A percentile compares a stretch with the other conserved stretches of the same genome.
phyloP scores from a whole-genome alignment of 1,140 invertebrate genomes.

The Drosophila bipectinata region DNA sequence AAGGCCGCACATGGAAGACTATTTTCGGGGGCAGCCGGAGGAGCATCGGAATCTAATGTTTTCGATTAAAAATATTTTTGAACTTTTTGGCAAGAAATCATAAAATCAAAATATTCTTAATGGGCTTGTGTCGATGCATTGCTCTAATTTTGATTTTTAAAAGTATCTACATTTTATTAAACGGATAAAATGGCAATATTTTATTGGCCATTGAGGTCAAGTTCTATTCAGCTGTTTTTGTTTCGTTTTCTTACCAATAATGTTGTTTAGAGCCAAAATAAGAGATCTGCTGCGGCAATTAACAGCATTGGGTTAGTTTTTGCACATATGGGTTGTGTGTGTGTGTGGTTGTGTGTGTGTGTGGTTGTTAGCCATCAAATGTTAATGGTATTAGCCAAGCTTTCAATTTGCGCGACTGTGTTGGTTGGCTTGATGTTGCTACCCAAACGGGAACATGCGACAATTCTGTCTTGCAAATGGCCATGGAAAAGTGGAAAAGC shows the following conservation, averaged over 20 bases:
- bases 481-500: conserved; percentile 34
- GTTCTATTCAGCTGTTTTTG: background rate
- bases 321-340: conserved; percentile 6
- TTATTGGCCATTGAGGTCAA: conserved; percentile 26
- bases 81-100: conserved; percentile 37
- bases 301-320: conserved; percentile 42
- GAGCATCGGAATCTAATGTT: conserved; percentile 14
- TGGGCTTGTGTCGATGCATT: conserved; percentile 9
- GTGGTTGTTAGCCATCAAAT: conserved; percentile 47
- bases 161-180: background rate
- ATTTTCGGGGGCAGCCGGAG: conserved; percentile 3
- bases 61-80: conserved; percentile 21
- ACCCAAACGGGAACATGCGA: conserved; percentile 39
- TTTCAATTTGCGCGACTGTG: conserved; percentile 44
- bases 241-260: conserved; percentile 24
- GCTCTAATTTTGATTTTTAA: background rate
- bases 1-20: conserved; percentile 5
- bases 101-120: conserved; percentile 26
- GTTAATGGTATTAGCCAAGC: conserved; percentile 52
- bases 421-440: conserved; percentile 12
- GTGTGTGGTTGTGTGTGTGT: background rate
- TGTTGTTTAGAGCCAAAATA: conserved; percentile 9
- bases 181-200: background rate
- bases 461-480: conserved; percentile 30
- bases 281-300: conserved; percentile 21